Conservation (phyloP, 2,888 invertebrate genomes). For the Callyntrura guangdongensis region DNA sequence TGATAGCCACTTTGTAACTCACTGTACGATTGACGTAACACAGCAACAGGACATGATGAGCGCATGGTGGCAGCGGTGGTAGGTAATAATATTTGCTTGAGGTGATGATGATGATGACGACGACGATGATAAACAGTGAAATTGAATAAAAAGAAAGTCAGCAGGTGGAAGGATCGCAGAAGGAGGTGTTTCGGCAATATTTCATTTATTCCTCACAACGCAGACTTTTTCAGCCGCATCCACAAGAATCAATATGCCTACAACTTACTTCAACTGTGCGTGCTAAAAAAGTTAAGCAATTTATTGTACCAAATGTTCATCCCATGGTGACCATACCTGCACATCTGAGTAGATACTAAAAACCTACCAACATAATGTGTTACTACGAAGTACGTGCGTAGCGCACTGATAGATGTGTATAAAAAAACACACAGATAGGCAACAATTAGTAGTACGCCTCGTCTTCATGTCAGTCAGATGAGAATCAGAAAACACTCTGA, state of each 20-base stretch:
- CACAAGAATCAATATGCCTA: background rate
- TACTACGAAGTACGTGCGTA: too few relatives aligned
- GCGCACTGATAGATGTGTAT: too few relatives aligned
- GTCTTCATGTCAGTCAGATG: background rate
- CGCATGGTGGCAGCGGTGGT: too few relatives aligned
- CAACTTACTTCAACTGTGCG: background rate
- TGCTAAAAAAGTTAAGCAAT: background rate
- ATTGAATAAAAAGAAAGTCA: conserved; percentile 53
- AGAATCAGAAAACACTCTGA: conserved; percentile 20
- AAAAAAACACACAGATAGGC: background rate
- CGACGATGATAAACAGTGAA: conserved; percentile 41
- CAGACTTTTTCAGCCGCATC: background rate
- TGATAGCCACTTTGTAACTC: background rate
- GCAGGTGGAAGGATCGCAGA: conserved; percentile 6
- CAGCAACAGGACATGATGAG: background rate
- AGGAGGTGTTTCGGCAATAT: conserved; percentile 5
- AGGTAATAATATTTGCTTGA: background rate
- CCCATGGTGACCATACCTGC: too few relatives aligned
- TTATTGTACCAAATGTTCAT: background rate
- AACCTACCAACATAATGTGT: background rate
- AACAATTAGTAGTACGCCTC: background rate
- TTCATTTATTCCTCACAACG: background rate
- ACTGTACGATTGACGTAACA: background rate
- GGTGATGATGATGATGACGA: conserved; percentile 19
- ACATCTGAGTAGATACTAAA: background rate